Conservation (phyloP, 2,888 invertebrate species). For the Coenonympha arcania region DNA sequence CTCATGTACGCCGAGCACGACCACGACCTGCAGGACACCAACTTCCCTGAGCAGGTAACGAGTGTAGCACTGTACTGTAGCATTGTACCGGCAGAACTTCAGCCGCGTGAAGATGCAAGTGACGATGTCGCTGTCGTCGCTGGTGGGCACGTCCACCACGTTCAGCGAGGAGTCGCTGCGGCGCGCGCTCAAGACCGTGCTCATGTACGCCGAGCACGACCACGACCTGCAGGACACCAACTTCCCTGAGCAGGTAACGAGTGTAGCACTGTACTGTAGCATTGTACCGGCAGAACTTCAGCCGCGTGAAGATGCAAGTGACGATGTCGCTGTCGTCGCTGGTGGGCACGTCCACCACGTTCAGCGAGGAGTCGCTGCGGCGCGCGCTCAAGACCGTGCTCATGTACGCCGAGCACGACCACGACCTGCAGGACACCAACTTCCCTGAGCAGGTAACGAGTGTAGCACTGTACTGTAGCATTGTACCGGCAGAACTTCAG, state of each 20-base stretch:
- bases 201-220: conserved; percentile 95
- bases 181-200: conserved; percentile 92
- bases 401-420: conserved; percentile 93
- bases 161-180: conserved; percentile 94
- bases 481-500: conserved; percentile 96
- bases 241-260: conserved; percentile 89
- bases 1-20: conserved; percentile 95
- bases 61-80: too few relatives aligned
- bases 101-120: conserved; percentile 99
- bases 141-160: conserved; percentile 91
- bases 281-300: conserved; percentile 95
- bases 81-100: conserved; percentile 94
- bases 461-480: too few relatives aligned
- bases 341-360: conserved; percentile 91
- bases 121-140: conserved; percentile 95
- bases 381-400: conserved; percentile 95
- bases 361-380: conserved; percentile 92
- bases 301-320: conserved; percentile 98
- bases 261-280: too few relatives aligned
- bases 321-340: conserved; percentile 97
- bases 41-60: conserved; percentile 89
- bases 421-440: conserved; percentile 88
- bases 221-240: conserved; percentile 89
- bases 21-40: conserved; percentile 88
- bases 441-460: conserved; percentile 89